A percentile compares a stretch with the other conserved stretches of the same genome.
These are phyloP conservation scores for Galagoides demidoff DNA, from an alignment of 2,797 vertebrate species.

Conservation along the genomic window DNA sequence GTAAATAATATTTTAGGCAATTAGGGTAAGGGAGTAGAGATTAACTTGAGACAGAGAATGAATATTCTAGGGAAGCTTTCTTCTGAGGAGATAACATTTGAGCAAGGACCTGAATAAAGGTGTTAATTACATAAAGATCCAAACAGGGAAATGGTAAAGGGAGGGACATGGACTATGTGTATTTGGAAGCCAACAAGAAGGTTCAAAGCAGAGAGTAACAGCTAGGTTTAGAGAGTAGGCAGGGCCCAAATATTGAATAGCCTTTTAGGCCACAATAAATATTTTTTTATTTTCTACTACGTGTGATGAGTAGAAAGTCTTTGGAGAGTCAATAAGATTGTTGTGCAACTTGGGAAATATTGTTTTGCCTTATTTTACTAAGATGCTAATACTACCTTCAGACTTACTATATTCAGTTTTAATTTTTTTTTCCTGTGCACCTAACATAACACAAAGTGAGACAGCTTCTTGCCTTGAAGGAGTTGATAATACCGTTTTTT, in stretches of 20 bases:
- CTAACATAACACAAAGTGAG: background rate
- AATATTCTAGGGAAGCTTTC: background rate
- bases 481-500: background rate
- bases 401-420: slow-evolving; percentile 16
- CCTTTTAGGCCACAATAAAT: slow-evolving; percentile 19
- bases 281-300: slow-evolving; percentile 28
- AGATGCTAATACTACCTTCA: slow-evolving; percentile 17
- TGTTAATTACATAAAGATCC: background rate
- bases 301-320: background rate
- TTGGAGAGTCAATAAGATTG: slow-evolving; percentile 32
- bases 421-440: background rate
- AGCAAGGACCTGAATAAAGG: background rate
- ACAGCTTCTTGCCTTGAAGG: slow-evolving; percentile 31
- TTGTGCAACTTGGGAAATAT: slow-evolving; percentile 45
- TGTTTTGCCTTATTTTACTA: slow-evolving; percentile 34
- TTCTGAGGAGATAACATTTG: background rate
- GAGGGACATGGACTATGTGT: background rate
- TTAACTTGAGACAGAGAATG: background rate
- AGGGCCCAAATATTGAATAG: background rate
- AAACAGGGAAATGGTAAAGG: background rate
- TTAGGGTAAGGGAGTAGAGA: background rate
- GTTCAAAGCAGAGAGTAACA: background rate
- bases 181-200: background rate
- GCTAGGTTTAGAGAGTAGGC: background rate
- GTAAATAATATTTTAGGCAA: slow-evolving; percentile 38